Conservation (phyloP, 2,888 invertebrate species). For the Aphidoletes aphidimyza region DNA sequence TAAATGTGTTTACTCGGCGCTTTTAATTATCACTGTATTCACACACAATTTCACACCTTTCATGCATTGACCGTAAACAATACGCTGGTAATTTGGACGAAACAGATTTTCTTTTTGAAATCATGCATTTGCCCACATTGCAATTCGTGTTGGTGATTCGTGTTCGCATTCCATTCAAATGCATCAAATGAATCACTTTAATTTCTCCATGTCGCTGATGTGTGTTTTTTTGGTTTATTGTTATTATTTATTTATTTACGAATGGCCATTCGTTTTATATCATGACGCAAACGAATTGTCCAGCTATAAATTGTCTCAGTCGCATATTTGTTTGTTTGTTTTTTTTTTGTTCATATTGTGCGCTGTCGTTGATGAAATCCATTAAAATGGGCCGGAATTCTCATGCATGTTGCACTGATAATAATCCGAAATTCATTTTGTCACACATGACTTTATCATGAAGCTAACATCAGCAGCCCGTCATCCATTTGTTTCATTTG, state of each 20-base stretch:
- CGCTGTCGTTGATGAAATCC: background rate
- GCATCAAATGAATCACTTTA: constrained; percentile 33
- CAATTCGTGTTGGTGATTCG: no score
- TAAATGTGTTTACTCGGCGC: constrained; percentile 32
- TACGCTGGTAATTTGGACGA: constrained; percentile 1
- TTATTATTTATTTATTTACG: constrained; percentile 5
- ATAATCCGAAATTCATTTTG: constrained; percentile 51
- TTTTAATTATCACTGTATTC: constrained; percentile 48
- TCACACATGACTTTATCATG: constrained; percentile 23
- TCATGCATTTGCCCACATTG: no score
- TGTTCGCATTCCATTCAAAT: background rate
- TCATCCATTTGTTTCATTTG: no score
- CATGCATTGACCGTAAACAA: constrained; percentile 46
- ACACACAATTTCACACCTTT: constrained; percentile 43
- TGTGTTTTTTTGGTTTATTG: background rate
- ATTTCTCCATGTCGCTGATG: background rate
- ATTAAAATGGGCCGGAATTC: background rate
- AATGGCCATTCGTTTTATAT: background rate
- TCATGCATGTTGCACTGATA: constrained; percentile 30
- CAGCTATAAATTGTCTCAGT: background rate
- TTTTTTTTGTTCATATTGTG: background rate
- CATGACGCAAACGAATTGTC: constrained; percentile 15
- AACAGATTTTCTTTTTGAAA: background rate
- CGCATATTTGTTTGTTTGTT: background rate
- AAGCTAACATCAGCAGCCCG: constrained; percentile 21